Conservation (phyloP, 2,888 invertebrate genomes). For the Conomelus anceps region DNA sequence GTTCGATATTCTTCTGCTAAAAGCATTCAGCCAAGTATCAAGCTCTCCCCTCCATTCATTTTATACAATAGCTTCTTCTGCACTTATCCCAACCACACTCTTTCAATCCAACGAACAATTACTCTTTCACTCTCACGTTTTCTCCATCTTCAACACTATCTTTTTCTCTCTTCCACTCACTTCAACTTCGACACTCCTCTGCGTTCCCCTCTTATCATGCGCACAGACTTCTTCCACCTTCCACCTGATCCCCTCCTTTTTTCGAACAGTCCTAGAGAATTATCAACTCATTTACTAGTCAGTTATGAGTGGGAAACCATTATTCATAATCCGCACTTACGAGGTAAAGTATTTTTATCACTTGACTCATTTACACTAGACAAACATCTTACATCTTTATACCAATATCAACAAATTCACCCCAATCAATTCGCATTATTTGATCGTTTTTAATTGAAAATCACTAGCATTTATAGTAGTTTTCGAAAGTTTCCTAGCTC, state of each 20-base stretch:
- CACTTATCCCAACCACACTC: not conserved
- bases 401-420: too few species aligned
- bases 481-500: not conserved
- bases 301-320: conserved; percentile 41
- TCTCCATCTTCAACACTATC: not conserved
- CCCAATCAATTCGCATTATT: too few species aligned
- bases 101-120: not conserved
- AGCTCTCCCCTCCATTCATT: not conserved
- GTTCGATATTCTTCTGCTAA: not conserved
- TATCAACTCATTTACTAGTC: conserved; percentile 15
- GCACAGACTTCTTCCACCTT: not conserved
- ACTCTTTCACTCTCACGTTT: conserved; percentile 4
- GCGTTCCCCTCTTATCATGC: not conserved
- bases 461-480: not conserved
- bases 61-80: not conserved
- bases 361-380: too few species aligned
- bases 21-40: not conserved
- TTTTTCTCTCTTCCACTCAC: not conserved
- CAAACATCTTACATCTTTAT: too few species aligned
- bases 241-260: conserved; percentile 10
- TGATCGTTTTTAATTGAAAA: not conserved
- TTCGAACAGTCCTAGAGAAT: conserved; percentile 11
- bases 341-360: conserved; percentile 47
- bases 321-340: conserved; percentile 54
- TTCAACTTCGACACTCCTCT: not conserved